These are phyloP conservation scores for Paedocypris micromegethes DNA, from an alignment of 2,797 vertebrate genomes.

Conservation along the genomic window DNA sequence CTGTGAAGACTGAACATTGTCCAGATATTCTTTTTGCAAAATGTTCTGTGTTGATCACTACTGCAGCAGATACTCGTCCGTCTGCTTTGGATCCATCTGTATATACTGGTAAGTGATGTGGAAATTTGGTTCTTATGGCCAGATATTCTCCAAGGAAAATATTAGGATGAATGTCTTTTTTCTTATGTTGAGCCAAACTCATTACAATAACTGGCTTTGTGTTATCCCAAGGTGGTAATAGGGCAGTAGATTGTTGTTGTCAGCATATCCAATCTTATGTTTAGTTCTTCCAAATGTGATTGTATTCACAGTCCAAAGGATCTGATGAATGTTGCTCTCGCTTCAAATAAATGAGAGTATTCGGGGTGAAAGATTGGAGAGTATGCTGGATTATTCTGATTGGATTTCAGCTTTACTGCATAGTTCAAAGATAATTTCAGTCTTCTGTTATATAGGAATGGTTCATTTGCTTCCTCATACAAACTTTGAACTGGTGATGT, in stretches of 20 bases:
- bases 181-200: neutral
- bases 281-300: neutral
- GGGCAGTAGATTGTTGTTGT: neutral
- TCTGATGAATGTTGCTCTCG: neutral
- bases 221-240: neutral
- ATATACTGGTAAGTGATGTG: neutral
- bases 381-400: neutral
- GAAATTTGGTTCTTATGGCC: neutral
- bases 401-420: neutral
- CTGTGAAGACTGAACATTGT: too few relatives aligned
- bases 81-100: neutral
- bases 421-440: constrained; percentile 1
- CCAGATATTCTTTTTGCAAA: too few relatives aligned
- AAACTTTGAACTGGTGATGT: neutral
- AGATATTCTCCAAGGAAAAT: neutral
- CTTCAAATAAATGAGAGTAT: neutral
- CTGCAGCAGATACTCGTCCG: neutral
- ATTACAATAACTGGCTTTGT: neutral
- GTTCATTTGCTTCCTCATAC: neutral
- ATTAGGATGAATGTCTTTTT: neutral
- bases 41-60: too few relatives aligned
- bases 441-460: neutral
- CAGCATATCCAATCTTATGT: neutral
- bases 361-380: constrained; percentile 1
- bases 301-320: constrained; percentile 1